Evolutionary conservation across 2,113 vertebrate genomes (phyloP), one percentile per base, ranked within the genome.

Genomic region (Symphodus melops): DNA sequence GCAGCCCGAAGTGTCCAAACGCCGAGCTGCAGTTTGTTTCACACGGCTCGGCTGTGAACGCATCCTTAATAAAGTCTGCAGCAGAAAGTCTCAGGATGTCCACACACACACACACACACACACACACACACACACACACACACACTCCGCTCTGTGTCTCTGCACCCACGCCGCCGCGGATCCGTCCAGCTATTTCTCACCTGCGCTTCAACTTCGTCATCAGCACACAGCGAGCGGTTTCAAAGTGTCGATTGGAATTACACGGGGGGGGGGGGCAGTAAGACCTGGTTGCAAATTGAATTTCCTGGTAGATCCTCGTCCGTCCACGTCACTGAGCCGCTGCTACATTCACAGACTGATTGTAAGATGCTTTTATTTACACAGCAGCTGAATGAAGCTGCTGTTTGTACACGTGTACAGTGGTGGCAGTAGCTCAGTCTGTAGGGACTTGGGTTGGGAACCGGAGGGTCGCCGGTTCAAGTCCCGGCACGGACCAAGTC

Each of bases 131-230:
- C 41, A 71, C 70, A 86, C 41, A 71, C 70, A 86, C 41, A 71
- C 70, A 86, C 19, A 19, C 70, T 42, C 42, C 2, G 63, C 72
- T 81, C 70, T 77, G 56, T 75, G 77, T 20, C 75, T 23, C 55
- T 2, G n/a, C 62, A 12, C 72, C 52, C 48, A 57, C 79, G 52
- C 54, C 79, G 52, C 54, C 9, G 0, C 33, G 49, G 70, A 78
- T 52, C 75, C 14, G 54, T 76, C 25, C 79, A 79, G 79, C 61
- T 88, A 90, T 90, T 91, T 91, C 84, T 87, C 91, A 92, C 89
- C 86, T 80, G 42, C 42, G 3, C 76, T 76, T 81, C 68, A 92
- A 89, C 78, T 89, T 87, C 88, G 78, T 91, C 88, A 90, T 82
- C 70, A 46, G 16, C 79, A 75, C 68, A 77, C 80, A 81, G 80